phyloP scores from a whole-genome alignment of 2,113 vertebrate species.

The Cyphomyrus discorhynchus region DNA sequence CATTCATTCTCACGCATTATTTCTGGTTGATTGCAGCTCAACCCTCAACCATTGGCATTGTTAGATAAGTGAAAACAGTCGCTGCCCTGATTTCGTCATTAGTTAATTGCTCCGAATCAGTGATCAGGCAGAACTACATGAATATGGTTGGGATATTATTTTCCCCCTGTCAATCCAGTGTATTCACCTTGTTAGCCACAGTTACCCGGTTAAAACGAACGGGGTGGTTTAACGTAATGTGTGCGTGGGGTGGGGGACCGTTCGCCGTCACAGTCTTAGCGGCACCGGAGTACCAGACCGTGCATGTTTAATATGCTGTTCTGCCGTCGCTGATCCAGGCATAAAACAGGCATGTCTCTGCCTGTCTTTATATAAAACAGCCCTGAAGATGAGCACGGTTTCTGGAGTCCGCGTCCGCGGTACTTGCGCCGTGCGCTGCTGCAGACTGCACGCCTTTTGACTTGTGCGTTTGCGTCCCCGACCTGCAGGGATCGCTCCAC shows the following conservation, averaged over 20 bases:
- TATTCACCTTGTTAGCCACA: not conserved
- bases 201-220: not conserved
- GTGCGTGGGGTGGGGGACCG: not conserved
- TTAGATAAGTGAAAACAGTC: not conserved
- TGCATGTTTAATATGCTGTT: not conserved
- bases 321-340: not conserved
- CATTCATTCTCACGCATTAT: conserved; percentile 6
- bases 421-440: not conserved
- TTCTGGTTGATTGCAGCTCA: not conserved
- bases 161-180: not conserved
- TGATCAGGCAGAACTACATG: not conserved
- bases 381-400: not conserved
- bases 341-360: not conserved
- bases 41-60: not conserved
- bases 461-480: not conserved
- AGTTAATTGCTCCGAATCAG: not conserved
- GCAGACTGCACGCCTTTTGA: not conserved
- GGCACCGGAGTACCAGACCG: not conserved
- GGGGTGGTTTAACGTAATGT: not conserved
- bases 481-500: not conserved
- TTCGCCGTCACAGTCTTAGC: not conserved
- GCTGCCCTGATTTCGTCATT: not conserved
- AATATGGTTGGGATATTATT: not conserved
- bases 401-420: not conserved
- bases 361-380: not conserved